These are phyloP conservation scores for Iphiclides podalirius DNA, from an alignment of 2,888 invertebrate genomes.

Conservation along the genomic window DNA sequence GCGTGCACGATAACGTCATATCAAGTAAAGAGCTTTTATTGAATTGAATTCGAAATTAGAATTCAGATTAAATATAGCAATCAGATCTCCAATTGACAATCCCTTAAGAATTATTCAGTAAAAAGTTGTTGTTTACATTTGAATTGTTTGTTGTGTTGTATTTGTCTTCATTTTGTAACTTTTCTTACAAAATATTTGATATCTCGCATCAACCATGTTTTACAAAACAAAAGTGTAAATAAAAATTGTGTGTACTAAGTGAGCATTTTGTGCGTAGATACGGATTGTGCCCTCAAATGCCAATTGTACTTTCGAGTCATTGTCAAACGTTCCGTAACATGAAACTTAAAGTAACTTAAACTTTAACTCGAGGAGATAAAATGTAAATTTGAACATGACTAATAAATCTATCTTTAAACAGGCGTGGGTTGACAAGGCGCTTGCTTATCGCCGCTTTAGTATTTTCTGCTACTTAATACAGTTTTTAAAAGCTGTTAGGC, in stretches of 20 bases:
- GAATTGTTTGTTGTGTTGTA: too few relatives aligned
- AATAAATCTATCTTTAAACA: constrained; percentile 25
- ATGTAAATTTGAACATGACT: constrained; percentile 32
- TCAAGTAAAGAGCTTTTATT: constrained; percentile 16
- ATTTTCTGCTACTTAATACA: constrained; percentile 76
- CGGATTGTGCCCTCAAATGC: constrained; percentile 28
- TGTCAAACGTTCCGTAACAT: not conserved
- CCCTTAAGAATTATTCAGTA: too few relatives aligned
- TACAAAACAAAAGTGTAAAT: too few relatives aligned
- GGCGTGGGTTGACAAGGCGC: constrained; percentile 74
- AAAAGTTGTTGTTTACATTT: too few relatives aligned
- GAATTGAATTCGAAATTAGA: constrained; percentile 5
- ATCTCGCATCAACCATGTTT: too few relatives aligned
- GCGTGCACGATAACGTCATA: constrained; percentile 17
- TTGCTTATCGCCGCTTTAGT: constrained; percentile 74
- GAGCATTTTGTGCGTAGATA: not conserved
- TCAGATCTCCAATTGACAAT: not conserved
- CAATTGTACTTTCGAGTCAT: constrained; percentile 37
- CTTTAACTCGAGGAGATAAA: constrained; percentile 39
- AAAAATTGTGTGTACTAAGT: too few relatives aligned
- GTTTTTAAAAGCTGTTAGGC: constrained; percentile 70
- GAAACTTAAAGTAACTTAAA: constrained; percentile 17
- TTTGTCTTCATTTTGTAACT: not conserved
- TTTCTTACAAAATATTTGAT: too few relatives aligned
- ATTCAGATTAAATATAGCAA: constrained; percentile 14